Conservation (phyloP, 2,888 invertebrate genomes). For the Lithophane leautieri region DNA sequence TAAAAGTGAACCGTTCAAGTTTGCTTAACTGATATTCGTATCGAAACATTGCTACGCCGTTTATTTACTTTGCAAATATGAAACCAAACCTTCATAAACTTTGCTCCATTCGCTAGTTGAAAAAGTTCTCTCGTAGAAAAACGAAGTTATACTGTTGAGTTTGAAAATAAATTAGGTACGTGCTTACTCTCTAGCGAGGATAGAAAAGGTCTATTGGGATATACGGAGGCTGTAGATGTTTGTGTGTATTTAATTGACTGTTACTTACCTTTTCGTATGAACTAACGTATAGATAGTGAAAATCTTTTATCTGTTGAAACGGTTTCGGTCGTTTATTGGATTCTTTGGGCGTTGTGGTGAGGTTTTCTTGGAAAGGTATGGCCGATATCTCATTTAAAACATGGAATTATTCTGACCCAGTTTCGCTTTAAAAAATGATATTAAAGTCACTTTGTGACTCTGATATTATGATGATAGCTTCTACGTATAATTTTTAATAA, state of each 20-base stretch:
- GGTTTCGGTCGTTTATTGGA: conserved; percentile 42
- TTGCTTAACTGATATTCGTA: conserved; percentile 3
- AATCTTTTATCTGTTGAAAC: conserved; percentile 23
- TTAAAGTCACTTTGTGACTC: background rate
- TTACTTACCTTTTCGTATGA: conserved; percentile 41
- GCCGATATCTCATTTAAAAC: conserved; percentile 22
- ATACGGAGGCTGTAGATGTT: conserved; percentile 24
- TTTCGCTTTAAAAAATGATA: conserved; percentile 20
- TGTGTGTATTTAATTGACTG: conserved; percentile 52
- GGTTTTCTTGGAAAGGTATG: conserved; percentile 35
- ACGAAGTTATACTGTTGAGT: conserved; percentile 44
- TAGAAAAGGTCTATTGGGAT: conserved; percentile 26
- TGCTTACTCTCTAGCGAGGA: conserved; percentile 18
- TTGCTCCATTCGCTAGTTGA: conserved; percentile 46
- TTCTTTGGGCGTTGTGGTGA: conserved; percentile 16
- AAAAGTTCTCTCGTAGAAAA: conserved; percentile 46
- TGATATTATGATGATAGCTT: background rate
- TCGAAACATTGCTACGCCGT: conserved; percentile 14
- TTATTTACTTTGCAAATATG: conserved; percentile 44
- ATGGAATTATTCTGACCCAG: conserved; percentile 18
- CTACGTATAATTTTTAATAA: background rate
- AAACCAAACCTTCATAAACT: conserved; percentile 46
- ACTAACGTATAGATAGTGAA: conserved; percentile 27
- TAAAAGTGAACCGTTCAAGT: background rate
- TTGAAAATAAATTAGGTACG: conserved; percentile 50